Percentiles rank a stretch among this genome's conserved stretches.
These are phyloP conservation scores for Boulengeromyrus knoepffleri DNA, from an alignment of 2,113 vertebrate genomes.

Conservation along the genomic window DNA sequence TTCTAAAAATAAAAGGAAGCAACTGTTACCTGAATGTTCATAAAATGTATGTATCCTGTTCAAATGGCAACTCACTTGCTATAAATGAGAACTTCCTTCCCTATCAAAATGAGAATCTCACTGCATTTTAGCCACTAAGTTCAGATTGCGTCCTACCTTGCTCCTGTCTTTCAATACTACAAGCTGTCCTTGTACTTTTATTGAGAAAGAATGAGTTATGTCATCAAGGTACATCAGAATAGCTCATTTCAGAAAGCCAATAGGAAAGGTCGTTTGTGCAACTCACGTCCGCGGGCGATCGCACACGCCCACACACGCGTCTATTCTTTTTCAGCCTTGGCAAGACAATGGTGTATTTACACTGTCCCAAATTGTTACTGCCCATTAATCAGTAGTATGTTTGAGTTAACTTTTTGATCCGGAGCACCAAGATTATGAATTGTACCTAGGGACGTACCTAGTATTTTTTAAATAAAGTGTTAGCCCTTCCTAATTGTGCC, in stretches of 20 bases:
- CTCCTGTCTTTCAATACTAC: constrained; percentile 25
- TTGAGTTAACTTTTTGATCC: background rate
- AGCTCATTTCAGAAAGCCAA: constrained; percentile 44
- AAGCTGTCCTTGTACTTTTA: constrained; percentile 47
- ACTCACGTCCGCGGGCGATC: constrained; percentile 11
- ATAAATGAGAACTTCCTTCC: background rate
- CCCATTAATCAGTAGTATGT: background rate
- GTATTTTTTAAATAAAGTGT: background rate
- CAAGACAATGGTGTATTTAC: background rate
- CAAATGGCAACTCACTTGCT: background rate
- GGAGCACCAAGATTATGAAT: background rate
- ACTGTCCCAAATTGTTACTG: background rate
- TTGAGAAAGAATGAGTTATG: constrained; percentile 38
- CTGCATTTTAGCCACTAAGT: background rate
- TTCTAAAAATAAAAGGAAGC: background rate
- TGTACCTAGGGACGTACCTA: background rate
- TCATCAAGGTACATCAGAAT: constrained; percentile 47
- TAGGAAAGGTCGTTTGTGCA: constrained; percentile 46
- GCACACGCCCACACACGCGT: constrained; percentile 30
- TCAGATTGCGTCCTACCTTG: background rate
- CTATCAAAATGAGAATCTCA: background rate
- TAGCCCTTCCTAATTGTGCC: background rate
- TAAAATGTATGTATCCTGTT: background rate
- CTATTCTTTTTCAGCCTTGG: background rate
- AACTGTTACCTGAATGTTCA: background rate